Base-by-base conservation (phyloP, 2,888 invertebrate species). In the Lasioglossum malachurum region DNA sequence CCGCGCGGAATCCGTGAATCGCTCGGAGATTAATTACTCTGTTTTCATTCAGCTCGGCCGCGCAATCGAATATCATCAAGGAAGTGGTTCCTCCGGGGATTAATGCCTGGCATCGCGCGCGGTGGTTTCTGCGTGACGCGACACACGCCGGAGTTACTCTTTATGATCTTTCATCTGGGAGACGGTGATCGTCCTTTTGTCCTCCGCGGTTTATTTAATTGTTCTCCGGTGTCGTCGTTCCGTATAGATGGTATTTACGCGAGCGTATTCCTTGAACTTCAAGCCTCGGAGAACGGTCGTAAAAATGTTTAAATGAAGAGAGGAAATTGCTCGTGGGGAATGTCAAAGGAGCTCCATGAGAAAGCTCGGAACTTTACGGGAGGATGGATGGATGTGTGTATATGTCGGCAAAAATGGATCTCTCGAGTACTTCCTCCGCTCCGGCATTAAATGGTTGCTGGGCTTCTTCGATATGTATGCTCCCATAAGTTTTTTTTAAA, bases 21-120 rank as follows among this genome's bases (percentile, higher is more conserved):
- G 57, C 57, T 57, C n/a, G 57, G 38, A 46, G 38, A 71, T 75
- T 83, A 83, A 84, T 84, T 78, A 83, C 77, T 77, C 76, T 49
- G 60, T 64, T 84, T 82, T 69, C 77, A 69, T 82, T 74, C 23
- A 38, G 64, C 12, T 57, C 31, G 41, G 71, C 41, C 69, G 46
- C n/a, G 14, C 53, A 53, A 78, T 72, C 75, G 53, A 78, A 57
- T 67, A n/a, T 71, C 41, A 23, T 41, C 38, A 38, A n/a, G 41
- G 71, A 41, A 71, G 38, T n/a, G 23, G 71, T 71, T 41, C n/a
- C 41, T 38, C 41, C n/a, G 71, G n/a, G 38, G 41, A 71, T 71
- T 41, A 71, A 71, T n/a, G 12, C 0, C 19, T n/a, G 57, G 1
- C n/a, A n/a, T n/a, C 57, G 12, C 57, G n/a, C 57, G n/a, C 57